phyloP scores from a whole-genome alignment of 2,113 vertebrate genomes.

The Calyptomena viridis region DNA sequence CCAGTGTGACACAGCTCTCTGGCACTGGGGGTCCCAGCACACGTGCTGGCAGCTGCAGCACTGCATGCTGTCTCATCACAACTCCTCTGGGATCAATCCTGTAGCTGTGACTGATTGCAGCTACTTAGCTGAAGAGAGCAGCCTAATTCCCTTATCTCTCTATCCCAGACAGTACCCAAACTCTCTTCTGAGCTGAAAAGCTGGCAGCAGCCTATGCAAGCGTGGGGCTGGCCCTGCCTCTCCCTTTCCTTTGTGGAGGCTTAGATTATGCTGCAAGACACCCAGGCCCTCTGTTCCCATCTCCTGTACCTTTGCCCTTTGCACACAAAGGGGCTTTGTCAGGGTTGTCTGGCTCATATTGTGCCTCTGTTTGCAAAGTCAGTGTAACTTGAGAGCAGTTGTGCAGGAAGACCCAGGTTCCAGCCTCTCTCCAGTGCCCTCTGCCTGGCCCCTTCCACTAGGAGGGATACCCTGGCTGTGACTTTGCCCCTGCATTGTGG shows the following conservation, averaged over 20 bases:
- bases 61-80: accelerated
- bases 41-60: neutral
- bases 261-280: conserved; percentile 15
- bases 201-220: conserved; percentile 2
- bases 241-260: conserved; percentile 27
- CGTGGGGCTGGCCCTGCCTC: neutral
- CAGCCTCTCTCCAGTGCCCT: neutral
- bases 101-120: conserved; percentile 52
- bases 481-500: neutral
- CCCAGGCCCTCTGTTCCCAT: neutral
- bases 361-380: conserved; percentile 51
- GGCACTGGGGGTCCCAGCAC: neutral
- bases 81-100: conserved; percentile 22
- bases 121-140: conserved; percentile 51
- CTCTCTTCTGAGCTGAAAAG: conserved; percentile 2
- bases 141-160: conserved; percentile 63
- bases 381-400: conserved; percentile 9
- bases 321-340: conserved; percentile 52
- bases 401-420: neutral
- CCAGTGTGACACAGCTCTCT: neutral
- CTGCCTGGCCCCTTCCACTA: neutral
- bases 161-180: conserved; percentile 21
- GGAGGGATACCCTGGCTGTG: neutral
- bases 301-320: conserved; percentile 59
- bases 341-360: conserved; percentile 48